A percentile compares a stretch with the other conserved stretches of the same genome.
These are phyloP conservation scores for Perodicticus potto DNA, from an alignment of 2,797 vertebrate species.

Conservation along the genomic window DNA sequence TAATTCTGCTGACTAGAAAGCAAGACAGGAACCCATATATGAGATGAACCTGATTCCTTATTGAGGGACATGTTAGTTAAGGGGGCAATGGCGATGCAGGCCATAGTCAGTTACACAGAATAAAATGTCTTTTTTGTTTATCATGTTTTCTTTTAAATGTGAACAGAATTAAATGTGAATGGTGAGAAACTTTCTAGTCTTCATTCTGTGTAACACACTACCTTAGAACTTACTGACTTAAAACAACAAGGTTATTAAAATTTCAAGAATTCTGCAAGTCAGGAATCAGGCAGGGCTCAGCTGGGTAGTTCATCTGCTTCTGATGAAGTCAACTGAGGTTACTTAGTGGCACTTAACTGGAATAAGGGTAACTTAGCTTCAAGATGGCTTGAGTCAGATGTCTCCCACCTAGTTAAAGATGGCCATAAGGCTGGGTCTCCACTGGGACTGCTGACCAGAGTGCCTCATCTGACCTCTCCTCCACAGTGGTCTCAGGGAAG, in stretches of 20 bases:
- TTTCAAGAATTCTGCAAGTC: not conserved
- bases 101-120: not conserved
- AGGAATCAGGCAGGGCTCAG: not conserved
- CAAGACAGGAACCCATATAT: not conserved
- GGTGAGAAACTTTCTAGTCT: not conserved
- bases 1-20: constrained; percentile 25
- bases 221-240: not conserved
- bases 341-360: not conserved
- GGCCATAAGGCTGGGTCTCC: not conserved
- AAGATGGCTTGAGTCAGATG: not conserved
- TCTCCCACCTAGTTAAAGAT: not conserved
- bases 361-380: not conserved
- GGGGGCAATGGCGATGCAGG: not conserved
- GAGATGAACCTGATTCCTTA: not conserved
- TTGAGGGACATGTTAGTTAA: not conserved
- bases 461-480: not conserved
- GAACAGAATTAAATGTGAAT: not conserved
- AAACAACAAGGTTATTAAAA: constrained; percentile 4
- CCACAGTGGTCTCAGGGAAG: not conserved
- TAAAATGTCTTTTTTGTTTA: not conserved
- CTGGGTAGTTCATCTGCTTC: not conserved
- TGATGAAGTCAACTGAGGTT: not conserved
- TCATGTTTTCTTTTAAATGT: not conserved
- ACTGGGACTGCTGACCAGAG: not conserved
- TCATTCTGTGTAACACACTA: not conserved